Evolutionary conservation across 2,888 invertebrate species (phyloP).

Genomic region (Ophion ventricosus): DNA sequence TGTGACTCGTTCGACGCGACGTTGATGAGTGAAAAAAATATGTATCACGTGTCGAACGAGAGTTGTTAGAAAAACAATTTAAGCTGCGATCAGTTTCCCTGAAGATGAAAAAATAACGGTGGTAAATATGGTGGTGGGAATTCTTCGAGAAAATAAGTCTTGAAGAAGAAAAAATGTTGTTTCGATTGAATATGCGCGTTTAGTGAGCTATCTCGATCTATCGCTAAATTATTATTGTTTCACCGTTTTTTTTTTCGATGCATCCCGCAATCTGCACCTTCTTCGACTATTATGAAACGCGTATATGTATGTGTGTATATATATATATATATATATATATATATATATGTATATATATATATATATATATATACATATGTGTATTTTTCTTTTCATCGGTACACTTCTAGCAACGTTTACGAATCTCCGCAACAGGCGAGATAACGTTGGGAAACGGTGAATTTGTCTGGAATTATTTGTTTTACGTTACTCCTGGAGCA

Average conservation of each 20-base stretch:
- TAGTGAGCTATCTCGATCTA: constrained; percentile 69
- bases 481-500: constrained; percentile 35
- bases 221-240: constrained; percentile 64
- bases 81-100: constrained; percentile 50
- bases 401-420: neutral
- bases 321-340: no score
- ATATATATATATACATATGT: neutral
- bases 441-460: constrained; percentile 34
- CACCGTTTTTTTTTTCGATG: constrained; percentile 57
- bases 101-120: constrained; percentile 63
- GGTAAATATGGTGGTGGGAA: constrained; percentile 72
- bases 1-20: constrained; percentile 2
- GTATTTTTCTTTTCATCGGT: constrained; percentile 31
- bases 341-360: no score
- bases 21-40: neutral
- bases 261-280: constrained; percentile 66
- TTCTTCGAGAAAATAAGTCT: constrained; percentile 9
- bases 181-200: constrained; percentile 39
- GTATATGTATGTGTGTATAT: neutral
- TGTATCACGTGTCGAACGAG: constrained; percentile 21
- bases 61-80: constrained; percentile 83
- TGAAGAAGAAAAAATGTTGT: constrained; percentile 52
- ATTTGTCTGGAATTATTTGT: constrained; percentile 36
- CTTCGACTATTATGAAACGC: constrained; percentile 37
- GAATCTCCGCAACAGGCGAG: neutral